phyloP scores from a whole-genome alignment of 2,113 vertebrate species.

The Tyto alba region DNA sequence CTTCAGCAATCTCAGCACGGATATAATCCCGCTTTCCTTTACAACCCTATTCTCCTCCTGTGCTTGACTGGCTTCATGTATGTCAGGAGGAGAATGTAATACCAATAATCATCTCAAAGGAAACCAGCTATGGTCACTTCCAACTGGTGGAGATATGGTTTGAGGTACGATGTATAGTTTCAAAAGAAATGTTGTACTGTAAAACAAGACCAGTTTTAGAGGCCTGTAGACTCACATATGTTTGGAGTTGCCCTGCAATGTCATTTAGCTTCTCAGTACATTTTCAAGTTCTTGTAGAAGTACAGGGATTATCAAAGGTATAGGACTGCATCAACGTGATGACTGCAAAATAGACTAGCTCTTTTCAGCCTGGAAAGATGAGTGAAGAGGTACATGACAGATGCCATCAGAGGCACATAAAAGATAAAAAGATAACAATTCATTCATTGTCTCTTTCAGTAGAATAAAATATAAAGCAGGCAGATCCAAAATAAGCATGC shows the following conservation, averaged over 20 bases:
- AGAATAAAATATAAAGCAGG: not conserved
- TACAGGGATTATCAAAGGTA: constrained; percentile 5
- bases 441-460: not conserved
- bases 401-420: not conserved
- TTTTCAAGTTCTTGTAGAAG: not conserved
- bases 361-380: not conserved
- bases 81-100: not conserved
- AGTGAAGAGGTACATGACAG: not conserved
- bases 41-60: not conserved
- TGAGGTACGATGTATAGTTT: not conserved
- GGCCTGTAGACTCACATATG: not conserved
- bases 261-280: not conserved
- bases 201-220: not conserved
- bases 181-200: not conserved
- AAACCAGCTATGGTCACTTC: not conserved
- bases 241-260: not conserved
- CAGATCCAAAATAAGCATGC: not conserved
- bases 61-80: not conserved
- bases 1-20: not conserved
- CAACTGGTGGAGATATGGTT: not conserved
- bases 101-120: not conserved
- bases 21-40: not conserved
- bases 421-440: constrained; percentile 16
- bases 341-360: not conserved
- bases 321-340: not conserved